Evolutionary conservation across 2,113 vertebrate genomes (phyloP).

Genomic region (Trichechus manatus): DNA sequence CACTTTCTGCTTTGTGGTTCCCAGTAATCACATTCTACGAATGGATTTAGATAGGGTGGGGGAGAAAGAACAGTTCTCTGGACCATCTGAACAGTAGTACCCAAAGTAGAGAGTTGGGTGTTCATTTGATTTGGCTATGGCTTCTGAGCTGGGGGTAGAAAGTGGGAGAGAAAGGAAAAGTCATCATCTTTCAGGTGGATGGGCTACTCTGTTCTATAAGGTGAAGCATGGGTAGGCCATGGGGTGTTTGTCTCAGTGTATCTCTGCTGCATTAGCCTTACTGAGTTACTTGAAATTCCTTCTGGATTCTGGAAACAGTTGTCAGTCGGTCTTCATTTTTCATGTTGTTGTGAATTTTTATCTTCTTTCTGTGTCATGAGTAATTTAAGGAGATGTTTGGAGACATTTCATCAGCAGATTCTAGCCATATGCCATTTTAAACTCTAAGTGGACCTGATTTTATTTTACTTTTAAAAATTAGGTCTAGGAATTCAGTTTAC

Average conservation of each 20-base stretch:
- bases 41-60: not conserved
- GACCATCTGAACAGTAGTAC: not conserved
- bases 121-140: not conserved
- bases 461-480: constrained; percentile 3
- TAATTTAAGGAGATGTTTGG: constrained; percentile 35
- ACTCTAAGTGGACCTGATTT: not conserved
- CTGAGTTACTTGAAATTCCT: not conserved
- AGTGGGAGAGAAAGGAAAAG: not conserved
- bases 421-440: constrained; percentile 17
- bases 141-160: not conserved
- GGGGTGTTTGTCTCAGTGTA: not conserved
- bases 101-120: not conserved
- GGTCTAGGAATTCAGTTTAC: not conserved
- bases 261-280: not conserved
- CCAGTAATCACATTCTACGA: not conserved
- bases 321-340: constrained; percentile 24
- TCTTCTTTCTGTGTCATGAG: not conserved
- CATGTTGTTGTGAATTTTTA: constrained; percentile 8
- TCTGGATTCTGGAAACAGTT: not conserved
- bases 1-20: not conserved
- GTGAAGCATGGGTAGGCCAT: not conserved
- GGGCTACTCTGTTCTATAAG: not conserved
- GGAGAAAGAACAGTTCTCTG: not conserved
- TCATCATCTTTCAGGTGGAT: not conserved
- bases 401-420: not conserved